Evolutionary conservation across 2,888 invertebrate genomes (phyloP), one percentile per base, ranked within the genome.

Genomic region (Limnephilus lunatus): DNA sequence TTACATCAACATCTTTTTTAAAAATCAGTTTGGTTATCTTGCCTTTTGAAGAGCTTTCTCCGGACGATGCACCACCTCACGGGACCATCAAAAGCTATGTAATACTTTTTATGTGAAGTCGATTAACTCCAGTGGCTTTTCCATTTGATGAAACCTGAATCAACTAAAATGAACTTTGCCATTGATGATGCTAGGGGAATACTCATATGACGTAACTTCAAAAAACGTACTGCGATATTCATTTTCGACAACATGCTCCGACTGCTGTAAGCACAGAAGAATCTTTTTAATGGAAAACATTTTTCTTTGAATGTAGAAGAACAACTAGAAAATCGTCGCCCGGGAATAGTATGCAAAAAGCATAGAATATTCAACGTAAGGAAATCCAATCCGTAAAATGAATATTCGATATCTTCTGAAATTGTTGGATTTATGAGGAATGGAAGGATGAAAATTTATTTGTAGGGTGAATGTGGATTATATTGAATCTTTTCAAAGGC

Each of bases 331-430:
- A 68, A 68, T 68, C 68, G 25, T 68, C 68, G 25, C 83, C 9
- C 35, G 35, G 83, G 32, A 83, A 83, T 68, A 83, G 35, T 19
- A 83, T 19, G 83, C 83, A 83, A 83, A 83, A 83, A 83, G 35
- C 35, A 5, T 35, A 35, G 25, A 83, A 83, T 32, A 83, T 83
- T 25, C 83, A 14, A 14, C n/a, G 86, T 39, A n/a, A 86, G 39
- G 53, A 86, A 86, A 86, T 48, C 86, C 86, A 86, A 48, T 86
- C 44, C 86, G 48, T 30, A n/a, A 48, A 86, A 86, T 86, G 86
- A 86, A 86, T 86, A 44, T 86, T 86, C 86, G 30, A 86, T 44
- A 48, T 86, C 86, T 53, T 48, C 44, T 86, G 30, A 39, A 44
- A 48, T 44, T 53, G 48, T 53, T 2, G 44, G 83, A 83, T 32